Percentiles rank a stretch among this genome's conserved stretches.
phyloP scores from a whole-genome alignment of 2,888 invertebrate genomes.

The Punctoribates punctum region DNA sequence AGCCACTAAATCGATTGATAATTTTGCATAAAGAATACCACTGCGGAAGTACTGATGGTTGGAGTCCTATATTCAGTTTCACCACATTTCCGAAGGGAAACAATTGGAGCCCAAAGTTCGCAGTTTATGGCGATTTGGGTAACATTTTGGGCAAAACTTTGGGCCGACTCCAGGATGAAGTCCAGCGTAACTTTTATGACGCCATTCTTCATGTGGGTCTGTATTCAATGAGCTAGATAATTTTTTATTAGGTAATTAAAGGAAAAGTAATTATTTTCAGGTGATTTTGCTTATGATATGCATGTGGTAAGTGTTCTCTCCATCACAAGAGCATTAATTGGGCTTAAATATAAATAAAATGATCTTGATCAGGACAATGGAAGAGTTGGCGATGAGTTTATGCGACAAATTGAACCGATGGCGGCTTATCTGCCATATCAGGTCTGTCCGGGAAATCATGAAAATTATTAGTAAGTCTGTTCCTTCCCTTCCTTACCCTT shows the following conservation, averaged over 20 bases:
- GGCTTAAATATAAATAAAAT: no score
- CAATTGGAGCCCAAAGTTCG: conserved; percentile 49
- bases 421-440: conserved; percentile 83
- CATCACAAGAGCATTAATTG: no score
- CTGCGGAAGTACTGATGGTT: conserved; percentile 49
- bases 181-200: conserved; percentile 32
- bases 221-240: neutral
- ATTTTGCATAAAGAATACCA: conserved; percentile 47
- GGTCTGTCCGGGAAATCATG: conserved; percentile 85
- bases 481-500: neutral
- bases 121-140: conserved; percentile 53
- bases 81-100: conserved; percentile 49
- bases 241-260: neutral
- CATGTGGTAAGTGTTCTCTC: conserved; percentile 18
- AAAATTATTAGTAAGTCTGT: conserved; percentile 56
- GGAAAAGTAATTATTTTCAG: no score
- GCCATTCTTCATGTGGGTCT: conserved; percentile 42
- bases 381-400: conserved; percentile 74
- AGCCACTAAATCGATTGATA: no score
- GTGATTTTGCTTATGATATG: conserved; percentile 44
- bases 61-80: conserved; percentile 52
- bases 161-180: conserved; percentile 33
- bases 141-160: conserved; percentile 39
- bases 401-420: conserved; percentile 83
- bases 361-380: conserved; percentile 51